phyloP scores from a whole-genome alignment of 1,140 invertebrate species.

The Sweltsa coloradensis region DNA sequence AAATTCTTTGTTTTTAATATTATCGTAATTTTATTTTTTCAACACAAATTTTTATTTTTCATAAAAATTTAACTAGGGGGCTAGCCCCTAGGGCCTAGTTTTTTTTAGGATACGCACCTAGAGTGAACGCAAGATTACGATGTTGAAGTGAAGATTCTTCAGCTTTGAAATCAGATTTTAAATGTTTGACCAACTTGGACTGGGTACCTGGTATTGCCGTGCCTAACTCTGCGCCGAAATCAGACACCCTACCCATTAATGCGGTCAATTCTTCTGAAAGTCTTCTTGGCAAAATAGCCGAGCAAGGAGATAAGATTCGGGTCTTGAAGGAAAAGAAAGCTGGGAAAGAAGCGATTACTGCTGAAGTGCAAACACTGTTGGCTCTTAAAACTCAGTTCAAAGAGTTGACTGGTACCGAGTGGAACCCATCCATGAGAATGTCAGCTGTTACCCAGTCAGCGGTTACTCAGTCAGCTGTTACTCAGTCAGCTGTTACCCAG shows the following conservation, averaged over 20 bases:
- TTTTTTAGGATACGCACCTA: too few species aligned
- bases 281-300: slow-evolving; percentile 42
- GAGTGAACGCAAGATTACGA: too few species aligned
- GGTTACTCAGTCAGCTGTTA: too few species aligned
- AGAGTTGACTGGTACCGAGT: slow-evolving; percentile 42
- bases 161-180: slow-evolving; percentile 58
- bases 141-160: slow-evolving; percentile 47
- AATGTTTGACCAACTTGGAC: slow-evolving; percentile 44
- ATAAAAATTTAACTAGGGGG: too few species aligned
- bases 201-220: slow-evolving; percentile 41
- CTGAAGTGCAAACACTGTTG: slow-evolving; percentile 46
- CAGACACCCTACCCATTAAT: background rate
- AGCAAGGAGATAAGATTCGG: slow-evolving; percentile 62
- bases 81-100: too few species aligned
- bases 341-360: slow-evolving; percentile 42
- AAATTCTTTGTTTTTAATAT: too few species aligned
- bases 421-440: slow-evolving; percentile 36
- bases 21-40: too few species aligned
- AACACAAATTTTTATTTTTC: too few species aligned
- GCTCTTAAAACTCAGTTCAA: slow-evolving; percentile 54
- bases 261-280: too few species aligned
- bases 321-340: slow-evolving; percentile 51
- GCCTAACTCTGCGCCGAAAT: slow-evolving; percentile 14
- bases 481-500: too few species aligned
- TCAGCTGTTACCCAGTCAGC: too few species aligned